Evolutionary conservation across 1,140 invertebrate genomes (phyloP).

Genomic region (Cyclina sinensis): DNA sequence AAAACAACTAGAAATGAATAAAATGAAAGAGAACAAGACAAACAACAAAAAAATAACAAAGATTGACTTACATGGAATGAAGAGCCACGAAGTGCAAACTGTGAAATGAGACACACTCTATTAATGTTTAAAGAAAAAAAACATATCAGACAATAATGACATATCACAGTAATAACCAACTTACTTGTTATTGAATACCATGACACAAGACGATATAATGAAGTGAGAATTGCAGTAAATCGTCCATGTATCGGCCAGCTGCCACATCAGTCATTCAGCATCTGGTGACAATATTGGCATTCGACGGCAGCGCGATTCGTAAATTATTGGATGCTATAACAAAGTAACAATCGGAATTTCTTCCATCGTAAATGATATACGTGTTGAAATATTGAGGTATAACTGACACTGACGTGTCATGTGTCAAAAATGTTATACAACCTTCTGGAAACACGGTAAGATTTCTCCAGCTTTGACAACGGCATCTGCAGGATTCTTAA

Average conservation of each 20-base stretch:
- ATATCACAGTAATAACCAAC: background rate
- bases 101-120: background rate
- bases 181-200: background rate
- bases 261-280: background rate
- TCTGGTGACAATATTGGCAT: background rate
- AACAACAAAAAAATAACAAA: too few species aligned
- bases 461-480: too few species aligned
- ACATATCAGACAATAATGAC: background rate
- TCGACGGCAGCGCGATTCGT: background rate
- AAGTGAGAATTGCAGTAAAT: background rate
- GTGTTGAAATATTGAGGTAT: background rate
- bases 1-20: background rate
- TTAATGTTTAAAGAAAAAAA: too few species aligned
- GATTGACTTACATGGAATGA: background rate
- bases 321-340: constrained; percentile 20
- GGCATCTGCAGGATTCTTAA: too few species aligned
- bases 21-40: background rate
- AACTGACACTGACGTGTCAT: background rate
- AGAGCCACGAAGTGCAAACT: background rate
- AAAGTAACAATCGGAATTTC: background rate
- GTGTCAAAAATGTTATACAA: too few species aligned
- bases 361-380: background rate
- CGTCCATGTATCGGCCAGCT: background rate
- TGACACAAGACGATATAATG: background rate
- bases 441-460: too few species aligned